Evolutionary conservation across 1,140 invertebrate species (phyloP).

Genomic region (Zaprionus inermis): DNA sequence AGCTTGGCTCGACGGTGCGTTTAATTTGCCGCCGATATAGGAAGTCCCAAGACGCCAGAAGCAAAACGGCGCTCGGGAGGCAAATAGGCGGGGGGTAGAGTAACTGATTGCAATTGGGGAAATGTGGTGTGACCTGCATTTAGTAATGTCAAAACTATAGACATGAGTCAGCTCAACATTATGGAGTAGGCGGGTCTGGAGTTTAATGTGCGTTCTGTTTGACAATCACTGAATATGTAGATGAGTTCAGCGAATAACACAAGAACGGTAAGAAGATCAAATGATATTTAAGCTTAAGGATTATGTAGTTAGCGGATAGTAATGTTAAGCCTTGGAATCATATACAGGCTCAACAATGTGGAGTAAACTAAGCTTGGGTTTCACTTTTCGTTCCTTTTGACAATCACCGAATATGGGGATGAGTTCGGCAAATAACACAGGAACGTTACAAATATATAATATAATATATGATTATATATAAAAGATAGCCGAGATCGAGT

Average conservation of each 20-base stretch:
- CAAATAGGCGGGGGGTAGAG: slow-evolving; percentile 63
- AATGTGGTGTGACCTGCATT: slow-evolving; percentile 30
- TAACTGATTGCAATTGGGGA: neutral
- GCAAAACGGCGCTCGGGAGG: slow-evolving; percentile 64
- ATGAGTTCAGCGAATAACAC: slow-evolving; percentile 70
- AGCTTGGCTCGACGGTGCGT: slow-evolving; percentile 25
- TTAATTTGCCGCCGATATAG: slow-evolving; percentile 75
- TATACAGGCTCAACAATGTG: slow-evolving; percentile 45
- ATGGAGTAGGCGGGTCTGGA: slow-evolving; percentile 47
- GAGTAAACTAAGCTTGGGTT: slow-evolving; percentile 32
- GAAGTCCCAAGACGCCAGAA: slow-evolving; percentile 72
- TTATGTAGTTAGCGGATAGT: slow-evolving; percentile 19
- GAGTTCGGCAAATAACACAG: slow-evolving; percentile 63
- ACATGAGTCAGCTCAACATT: slow-evolving; percentile 42
- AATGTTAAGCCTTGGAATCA: slow-evolving; percentile 31
- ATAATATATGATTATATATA: no score
- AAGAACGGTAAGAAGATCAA: slow-evolving; percentile 52
- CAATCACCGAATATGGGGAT: slow-evolving; percentile 54
- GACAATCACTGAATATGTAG: slow-evolving; percentile 67
- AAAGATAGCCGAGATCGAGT: neutral
- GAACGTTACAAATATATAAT: slow-evolving; percentile 27
- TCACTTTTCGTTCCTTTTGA: slow-evolving; percentile 72
- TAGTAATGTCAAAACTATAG: slow-evolving; percentile 47
- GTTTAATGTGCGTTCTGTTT: slow-evolving; percentile 72
- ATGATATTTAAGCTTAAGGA: neutral